phyloP scores from a whole-genome alignment of 2,113 vertebrate species.

The Petrocephalus zakoni region DNA sequence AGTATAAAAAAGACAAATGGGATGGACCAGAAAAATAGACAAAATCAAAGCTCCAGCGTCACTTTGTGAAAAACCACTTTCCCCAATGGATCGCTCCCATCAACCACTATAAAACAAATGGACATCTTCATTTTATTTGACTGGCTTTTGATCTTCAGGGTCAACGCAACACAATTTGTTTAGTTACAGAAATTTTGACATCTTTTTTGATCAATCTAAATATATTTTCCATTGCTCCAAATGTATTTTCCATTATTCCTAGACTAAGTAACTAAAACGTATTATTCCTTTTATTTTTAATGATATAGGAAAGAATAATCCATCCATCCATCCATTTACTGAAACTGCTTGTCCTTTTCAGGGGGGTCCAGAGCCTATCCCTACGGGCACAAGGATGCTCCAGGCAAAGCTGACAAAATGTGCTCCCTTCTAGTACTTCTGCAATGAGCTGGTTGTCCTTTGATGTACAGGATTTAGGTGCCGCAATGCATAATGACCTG shows the following conservation, averaged over 20 bases:
- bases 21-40: not conserved
- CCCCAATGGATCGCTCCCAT: not conserved
- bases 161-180: not conserved
- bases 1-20: not conserved
- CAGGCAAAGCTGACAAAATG: not conserved
- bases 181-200: conserved; percentile 5
- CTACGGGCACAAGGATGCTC: too few species aligned
- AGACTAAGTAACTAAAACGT: not conserved
- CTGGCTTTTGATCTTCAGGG: conserved; percentile 9
- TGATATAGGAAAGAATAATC: conserved; percentile 1
- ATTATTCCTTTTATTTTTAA: not conserved
- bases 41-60: not conserved
- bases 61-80: not conserved
- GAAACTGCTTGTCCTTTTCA: too few species aligned
- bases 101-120: not conserved
- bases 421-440: not conserved
- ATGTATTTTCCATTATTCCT: not conserved
- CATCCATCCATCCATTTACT: too few species aligned
- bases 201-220: conserved; percentile 14
- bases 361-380: too few species aligned
- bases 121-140: conserved; percentile 4
- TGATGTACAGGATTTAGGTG: too few species aligned
- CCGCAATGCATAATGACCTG: not conserved
- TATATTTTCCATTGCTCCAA: not conserved
- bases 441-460: too few species aligned